Conservation (phyloP, 2,113 vertebrate species). For the Malurus alboscapulatus region DNA sequence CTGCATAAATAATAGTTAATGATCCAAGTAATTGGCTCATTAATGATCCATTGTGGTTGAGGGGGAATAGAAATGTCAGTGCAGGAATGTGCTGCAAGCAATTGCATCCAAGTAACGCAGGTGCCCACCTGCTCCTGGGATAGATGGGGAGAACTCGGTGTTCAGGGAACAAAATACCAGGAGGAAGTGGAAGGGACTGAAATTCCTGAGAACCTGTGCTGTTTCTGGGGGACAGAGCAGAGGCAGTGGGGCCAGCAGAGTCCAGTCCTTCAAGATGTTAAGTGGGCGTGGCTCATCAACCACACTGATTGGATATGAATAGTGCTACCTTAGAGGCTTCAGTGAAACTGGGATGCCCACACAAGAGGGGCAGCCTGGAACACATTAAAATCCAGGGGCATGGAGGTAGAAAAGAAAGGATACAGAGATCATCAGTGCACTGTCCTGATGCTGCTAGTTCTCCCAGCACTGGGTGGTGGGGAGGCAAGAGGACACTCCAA, state of each 20-base stretch:
- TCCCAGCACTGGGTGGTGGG: not conserved
- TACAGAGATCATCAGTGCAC: not conserved
- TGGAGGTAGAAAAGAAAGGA: not conserved
- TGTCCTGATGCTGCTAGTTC: not conserved
- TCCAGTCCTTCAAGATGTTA: not conserved
- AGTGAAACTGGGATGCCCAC: not conserved
- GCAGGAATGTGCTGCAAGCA: not conserved
- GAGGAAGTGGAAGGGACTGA: not conserved
- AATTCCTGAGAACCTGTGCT: not conserved
- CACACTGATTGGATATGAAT: not conserved
- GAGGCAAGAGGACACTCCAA: not conserved
- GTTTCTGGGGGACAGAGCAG: not conserved
- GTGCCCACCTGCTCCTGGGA: not conserved
- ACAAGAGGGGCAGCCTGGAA: not conserved
- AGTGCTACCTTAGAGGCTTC: not conserved
- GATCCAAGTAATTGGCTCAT: not conserved
- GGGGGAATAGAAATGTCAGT: not conserved
- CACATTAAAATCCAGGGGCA: not conserved
- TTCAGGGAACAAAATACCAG: not conserved
- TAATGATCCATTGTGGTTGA: not conserved
- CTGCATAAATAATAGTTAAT: not conserved
- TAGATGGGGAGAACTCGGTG: not conserved
- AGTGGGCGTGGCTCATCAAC: not conserved
- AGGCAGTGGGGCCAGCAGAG: not conserved
- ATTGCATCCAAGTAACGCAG: not conserved